Evolutionary conservation across 1,140 invertebrate species (phyloP).

Genomic region (Olivierus martensii): DNA sequence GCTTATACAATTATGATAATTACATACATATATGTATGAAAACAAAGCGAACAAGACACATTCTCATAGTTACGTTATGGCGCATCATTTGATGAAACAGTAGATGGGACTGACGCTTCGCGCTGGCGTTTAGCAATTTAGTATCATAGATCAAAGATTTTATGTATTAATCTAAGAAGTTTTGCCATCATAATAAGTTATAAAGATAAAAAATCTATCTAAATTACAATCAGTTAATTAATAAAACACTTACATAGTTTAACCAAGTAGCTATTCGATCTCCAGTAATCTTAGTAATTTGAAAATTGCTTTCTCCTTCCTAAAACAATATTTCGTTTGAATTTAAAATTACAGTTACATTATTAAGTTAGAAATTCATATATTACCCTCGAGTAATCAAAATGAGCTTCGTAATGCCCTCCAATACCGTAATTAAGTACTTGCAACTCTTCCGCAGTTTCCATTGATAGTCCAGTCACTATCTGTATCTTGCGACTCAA

Average conservation of each 20-base stretch:
- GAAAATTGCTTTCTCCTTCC: conserved; percentile 80
- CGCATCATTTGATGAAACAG: too few species aligned
- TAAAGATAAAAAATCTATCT: too few species aligned
- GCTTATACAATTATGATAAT: too few species aligned
- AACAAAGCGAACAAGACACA: neutral
- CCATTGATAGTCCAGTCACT: conserved; percentile 51
- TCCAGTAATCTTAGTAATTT: conserved; percentile 52
- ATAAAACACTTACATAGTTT: conserved; percentile 38
- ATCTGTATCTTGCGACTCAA: conserved; percentile 43
- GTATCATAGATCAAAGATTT: too few species aligned
- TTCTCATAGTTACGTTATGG: too few species aligned
- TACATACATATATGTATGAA: too few species aligned
- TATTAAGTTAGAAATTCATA: neutral
- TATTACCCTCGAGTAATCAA: conserved; percentile 59
- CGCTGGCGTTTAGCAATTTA: too few species aligned
- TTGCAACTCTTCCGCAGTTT: conserved; percentile 85
- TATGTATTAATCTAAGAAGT: too few species aligned
- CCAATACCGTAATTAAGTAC: conserved; percentile 97
- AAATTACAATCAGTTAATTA: too few species aligned
- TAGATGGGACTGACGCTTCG: too few species aligned
- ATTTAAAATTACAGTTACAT: too few species aligned
- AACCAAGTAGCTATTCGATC: conserved; percentile 48
- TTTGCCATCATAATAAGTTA: too few species aligned
- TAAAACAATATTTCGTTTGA: conserved; percentile 28
- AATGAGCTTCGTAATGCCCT: conserved; percentile 92